Evolutionary conservation across 2,888 invertebrate genomes (phyloP).

Genomic region (Thysanoteuthis rhombus): DNA sequence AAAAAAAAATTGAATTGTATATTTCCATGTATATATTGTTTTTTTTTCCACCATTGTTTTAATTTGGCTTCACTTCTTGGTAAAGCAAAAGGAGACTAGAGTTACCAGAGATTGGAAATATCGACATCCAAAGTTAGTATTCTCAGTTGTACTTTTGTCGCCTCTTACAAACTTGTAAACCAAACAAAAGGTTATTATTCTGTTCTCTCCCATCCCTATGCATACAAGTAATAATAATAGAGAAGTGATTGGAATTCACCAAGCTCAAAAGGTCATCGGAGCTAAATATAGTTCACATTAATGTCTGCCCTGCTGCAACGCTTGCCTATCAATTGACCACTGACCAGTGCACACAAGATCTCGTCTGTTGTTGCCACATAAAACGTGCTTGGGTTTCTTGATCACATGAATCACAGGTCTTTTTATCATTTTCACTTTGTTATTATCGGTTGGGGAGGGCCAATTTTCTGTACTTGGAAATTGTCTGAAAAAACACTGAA

Average conservation of each 20-base stretch:
- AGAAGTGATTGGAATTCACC: not conserved
- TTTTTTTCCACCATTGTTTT: too few species aligned
- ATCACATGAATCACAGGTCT: not conserved
- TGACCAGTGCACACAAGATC: not conserved
- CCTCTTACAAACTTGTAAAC: too few species aligned
- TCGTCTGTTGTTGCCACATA: not conserved
- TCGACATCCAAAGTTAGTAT: too few species aligned
- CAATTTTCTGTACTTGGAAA: not conserved
- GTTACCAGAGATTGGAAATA: too few species aligned
- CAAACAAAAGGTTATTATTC: too few species aligned
- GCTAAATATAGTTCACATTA: constrained; percentile 1
- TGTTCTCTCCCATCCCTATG: not conserved
- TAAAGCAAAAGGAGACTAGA: too few species aligned
- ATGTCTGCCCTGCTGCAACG: not conserved
- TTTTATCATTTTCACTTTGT: not conserved
- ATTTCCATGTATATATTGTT: too few species aligned
- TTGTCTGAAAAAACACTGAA: not conserved
- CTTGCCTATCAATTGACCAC: not conserved
- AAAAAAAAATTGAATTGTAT: too few species aligned
- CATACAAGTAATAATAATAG: not conserved
- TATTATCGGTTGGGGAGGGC: not conserved
- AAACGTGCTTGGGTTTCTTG: not conserved
- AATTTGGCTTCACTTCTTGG: too few species aligned
- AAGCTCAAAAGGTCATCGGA: not conserved
- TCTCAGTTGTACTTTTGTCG: too few species aligned